These are phyloP conservation scores for Ichneumon xanthorius DNA, from an alignment of 2,888 invertebrate species.

Conservation along the genomic window DNA sequence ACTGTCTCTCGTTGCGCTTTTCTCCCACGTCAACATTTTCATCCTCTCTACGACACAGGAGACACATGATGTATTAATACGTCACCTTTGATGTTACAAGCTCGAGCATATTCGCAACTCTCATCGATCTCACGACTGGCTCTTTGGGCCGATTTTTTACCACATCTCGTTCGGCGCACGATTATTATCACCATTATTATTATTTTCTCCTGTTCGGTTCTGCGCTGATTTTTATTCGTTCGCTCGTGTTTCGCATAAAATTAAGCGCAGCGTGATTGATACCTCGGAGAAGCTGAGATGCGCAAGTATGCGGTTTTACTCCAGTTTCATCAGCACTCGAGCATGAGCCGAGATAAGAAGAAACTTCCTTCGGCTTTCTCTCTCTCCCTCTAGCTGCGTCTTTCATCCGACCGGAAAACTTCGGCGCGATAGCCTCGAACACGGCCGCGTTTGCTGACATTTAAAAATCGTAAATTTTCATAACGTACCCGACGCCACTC, in stretches of 20 bases:
- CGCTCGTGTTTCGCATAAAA: background rate
- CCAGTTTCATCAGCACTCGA: constrained; percentile 8
- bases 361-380: constrained; percentile 4
- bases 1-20: constrained; percentile 12
- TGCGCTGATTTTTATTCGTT: background rate
- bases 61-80: constrained; percentile 3
- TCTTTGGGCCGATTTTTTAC: background rate
- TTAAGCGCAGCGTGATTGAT: background rate
- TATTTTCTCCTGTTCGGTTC: background rate
- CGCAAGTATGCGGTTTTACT: background rate
- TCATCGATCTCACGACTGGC: background rate
- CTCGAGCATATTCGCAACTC: background rate
- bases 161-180: background rate
- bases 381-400: background rate
- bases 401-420: constrained; percentile 11
- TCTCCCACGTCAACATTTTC: constrained; percentile 6
- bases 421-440: constrained; percentile 1
- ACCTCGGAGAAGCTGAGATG: background rate
- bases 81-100: constrained; percentile 14
- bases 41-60: background rate
- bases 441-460: constrained; percentile 67
- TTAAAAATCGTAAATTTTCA: constrained; percentile 80
- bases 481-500: constrained; percentile 61
- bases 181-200: background rate
- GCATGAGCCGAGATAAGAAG: constrained; percentile 8